Evolutionary conservation across 1,140 invertebrate genomes (phyloP).

Genomic region (Pectinophora gossypiella): DNA sequence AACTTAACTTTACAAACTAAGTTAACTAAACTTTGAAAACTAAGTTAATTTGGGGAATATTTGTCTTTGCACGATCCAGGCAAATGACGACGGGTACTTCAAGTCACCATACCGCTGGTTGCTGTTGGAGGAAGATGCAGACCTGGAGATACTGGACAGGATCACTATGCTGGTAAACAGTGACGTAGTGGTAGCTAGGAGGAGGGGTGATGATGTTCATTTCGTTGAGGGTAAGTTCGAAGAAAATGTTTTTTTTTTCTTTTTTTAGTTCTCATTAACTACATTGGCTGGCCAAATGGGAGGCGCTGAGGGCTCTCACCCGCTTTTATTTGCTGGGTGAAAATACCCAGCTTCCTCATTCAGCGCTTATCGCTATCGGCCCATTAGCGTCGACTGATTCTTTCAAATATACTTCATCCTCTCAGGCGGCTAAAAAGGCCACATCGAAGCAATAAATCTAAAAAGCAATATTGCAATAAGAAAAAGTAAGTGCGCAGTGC

Average conservation of each 20-base stretch:
- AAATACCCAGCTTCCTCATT: no score
- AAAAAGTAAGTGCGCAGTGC: no score
- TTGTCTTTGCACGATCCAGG: conserved; percentile 23
- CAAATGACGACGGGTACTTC: conserved; percentile 42
- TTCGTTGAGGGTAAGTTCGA: conserved; percentile 41
- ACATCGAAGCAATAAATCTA: no score
- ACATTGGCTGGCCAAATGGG: no score
- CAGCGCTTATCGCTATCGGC: no score
- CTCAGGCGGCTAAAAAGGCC: no score
- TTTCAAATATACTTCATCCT: no score
- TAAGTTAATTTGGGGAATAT: background rate
- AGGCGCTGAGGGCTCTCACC: background rate
- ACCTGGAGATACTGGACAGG: conserved; percentile 18
- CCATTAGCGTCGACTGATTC: no score
- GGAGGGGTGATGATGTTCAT: conserved; percentile 17
- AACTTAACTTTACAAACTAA: background rate
- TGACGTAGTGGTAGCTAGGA: conserved; percentile 42
- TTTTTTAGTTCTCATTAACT: background rate
- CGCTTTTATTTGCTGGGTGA: no score
- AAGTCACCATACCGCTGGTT: conserved; percentile 56
- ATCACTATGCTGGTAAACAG: conserved; percentile 44
- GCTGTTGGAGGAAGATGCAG: conserved; percentile 20
- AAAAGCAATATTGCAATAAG: no score
- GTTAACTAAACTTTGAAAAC: background rate
- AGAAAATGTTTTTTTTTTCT: background rate